Evolutionary conservation across 1,140 invertebrate genomes (phyloP).

Genomic region (Drosophila mojavensis): DNA sequence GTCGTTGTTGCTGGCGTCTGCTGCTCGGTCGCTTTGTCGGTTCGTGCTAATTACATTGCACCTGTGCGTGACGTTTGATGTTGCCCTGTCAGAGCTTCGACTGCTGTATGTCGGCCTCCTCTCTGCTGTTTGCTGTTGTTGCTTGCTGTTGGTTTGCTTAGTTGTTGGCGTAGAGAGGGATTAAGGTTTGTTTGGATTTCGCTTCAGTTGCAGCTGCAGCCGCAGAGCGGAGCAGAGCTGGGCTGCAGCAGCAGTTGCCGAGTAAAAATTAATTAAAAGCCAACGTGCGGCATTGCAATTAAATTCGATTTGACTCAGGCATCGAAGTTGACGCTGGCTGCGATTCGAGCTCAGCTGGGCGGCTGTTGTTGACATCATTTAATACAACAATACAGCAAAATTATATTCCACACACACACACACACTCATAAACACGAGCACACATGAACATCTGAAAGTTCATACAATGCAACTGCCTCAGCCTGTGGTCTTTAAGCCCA

Average conservation of each 20-base stretch:
- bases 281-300: constrained; percentile 81
- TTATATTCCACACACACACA: constrained; percentile 62
- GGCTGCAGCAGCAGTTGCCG: constrained; percentile 38
- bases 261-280: constrained; percentile 81
- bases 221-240: constrained; percentile 4
- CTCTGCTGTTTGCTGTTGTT: constrained; percentile 42
- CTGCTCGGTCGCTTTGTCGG: constrained; percentile 58
- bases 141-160: constrained; percentile 51
- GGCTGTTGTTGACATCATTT: constrained; percentile 81
- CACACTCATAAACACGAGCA: neutral
- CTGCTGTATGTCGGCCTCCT: constrained; percentile 40
- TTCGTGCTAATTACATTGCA: constrained; percentile 81
- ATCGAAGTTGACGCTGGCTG: constrained; percentile 51
- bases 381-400: constrained; percentile 80
- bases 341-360: constrained; percentile 63
- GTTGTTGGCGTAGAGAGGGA: constrained; percentile 39
- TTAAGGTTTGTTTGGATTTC: neutral
- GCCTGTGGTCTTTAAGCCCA: neutral
- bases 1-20: constrained; percentile 2
- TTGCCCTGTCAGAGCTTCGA: constrained; percentile 70
- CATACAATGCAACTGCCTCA: constrained; percentile 67
- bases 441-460: constrained; percentile 49
- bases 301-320: constrained; percentile 74
- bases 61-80: constrained; percentile 80
- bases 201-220: constrained; percentile 33